Evolutionary conservation across 92 coral and sea anemone species (phyloP).

Genomic region (Metridium senile): DNA sequence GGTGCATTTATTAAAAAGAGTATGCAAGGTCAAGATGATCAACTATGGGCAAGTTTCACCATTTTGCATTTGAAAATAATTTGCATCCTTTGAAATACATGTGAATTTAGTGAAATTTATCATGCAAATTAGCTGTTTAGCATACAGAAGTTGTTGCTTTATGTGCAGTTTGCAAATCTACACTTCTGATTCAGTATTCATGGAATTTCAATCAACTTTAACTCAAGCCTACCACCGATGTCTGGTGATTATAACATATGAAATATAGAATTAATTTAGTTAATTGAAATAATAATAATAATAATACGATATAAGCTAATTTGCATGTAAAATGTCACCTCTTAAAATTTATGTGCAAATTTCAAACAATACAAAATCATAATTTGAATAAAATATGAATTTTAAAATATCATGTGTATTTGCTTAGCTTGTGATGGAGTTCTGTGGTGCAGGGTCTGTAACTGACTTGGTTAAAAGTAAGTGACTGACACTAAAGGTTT

Average conservation of each 20-base stretch:
- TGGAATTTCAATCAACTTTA: too few relatives aligned
- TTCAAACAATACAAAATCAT: neutral
- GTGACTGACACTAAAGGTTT: too few relatives aligned
- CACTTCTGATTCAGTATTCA: too few relatives aligned
- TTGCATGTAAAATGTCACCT: too few relatives aligned
- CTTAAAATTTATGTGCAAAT: neutral
- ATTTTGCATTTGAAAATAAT: neutral
- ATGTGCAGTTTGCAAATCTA: too few relatives aligned
- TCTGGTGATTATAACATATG: too few relatives aligned
- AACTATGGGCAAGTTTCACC: slow-evolving; percentile 77
- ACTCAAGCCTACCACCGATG: too few relatives aligned
- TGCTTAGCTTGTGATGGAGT: slow-evolving; percentile 95
- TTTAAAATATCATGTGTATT: neutral
- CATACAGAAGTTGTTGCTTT: too few relatives aligned
- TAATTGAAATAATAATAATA: too few relatives aligned
- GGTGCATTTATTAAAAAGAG: slow-evolving; percentile 96
- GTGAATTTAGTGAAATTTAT: neutral
- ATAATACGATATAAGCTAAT: too few relatives aligned
- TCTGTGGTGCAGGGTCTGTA: slow-evolving; percentile 99
- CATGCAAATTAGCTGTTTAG: too few relatives aligned
- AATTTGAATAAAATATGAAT: neutral
- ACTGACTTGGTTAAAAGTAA: slow-evolving; percentile 99
- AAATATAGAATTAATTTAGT: too few relatives aligned
- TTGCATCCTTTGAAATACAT: neutral
- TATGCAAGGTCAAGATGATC: slow-evolving; percentile 93